These are phyloP conservation scores for Augochlorella aurata DNA, from an alignment of 2,888 invertebrate species.

Conservation along the genomic window DNA sequence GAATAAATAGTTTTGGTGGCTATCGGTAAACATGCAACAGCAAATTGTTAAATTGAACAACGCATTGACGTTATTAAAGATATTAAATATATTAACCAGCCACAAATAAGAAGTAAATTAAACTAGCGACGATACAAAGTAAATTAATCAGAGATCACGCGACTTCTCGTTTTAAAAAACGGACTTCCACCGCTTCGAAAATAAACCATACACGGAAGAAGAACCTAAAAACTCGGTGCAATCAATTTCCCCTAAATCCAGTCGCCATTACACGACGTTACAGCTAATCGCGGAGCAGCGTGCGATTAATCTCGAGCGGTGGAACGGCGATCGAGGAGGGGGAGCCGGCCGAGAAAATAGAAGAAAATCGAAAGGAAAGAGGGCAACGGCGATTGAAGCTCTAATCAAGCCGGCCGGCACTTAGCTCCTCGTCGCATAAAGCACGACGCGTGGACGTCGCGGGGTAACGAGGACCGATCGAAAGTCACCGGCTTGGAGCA, in stretches of 20 bases:
- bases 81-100: too few species aligned
- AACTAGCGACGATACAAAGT: too few species aligned
- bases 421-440: constrained; percentile 46
- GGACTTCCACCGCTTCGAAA: too few species aligned
- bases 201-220: too few species aligned
- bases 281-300: background rate
- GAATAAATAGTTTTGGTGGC: too few species aligned
- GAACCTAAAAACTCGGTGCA: too few species aligned
- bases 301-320: background rate
- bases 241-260: background rate
- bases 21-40: too few species aligned
- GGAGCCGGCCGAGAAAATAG: background rate
- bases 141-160: too few species aligned
- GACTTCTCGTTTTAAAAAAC: too few species aligned
- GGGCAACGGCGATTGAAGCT: constrained; percentile 27
- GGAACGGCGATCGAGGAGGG: background rate
- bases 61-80: too few species aligned
- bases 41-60: too few species aligned
- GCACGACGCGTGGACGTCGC: constrained; percentile 35
- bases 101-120: too few species aligned
- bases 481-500: constrained; percentile 1
- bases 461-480: constrained; percentile 41
- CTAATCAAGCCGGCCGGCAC: constrained; percentile 51
- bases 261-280: background rate
- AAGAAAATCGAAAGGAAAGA: background rate